These are phyloP conservation scores for Scaptomyza montana DNA, from an alignment of 1,140 invertebrate species.

Conservation along the genomic window DNA sequence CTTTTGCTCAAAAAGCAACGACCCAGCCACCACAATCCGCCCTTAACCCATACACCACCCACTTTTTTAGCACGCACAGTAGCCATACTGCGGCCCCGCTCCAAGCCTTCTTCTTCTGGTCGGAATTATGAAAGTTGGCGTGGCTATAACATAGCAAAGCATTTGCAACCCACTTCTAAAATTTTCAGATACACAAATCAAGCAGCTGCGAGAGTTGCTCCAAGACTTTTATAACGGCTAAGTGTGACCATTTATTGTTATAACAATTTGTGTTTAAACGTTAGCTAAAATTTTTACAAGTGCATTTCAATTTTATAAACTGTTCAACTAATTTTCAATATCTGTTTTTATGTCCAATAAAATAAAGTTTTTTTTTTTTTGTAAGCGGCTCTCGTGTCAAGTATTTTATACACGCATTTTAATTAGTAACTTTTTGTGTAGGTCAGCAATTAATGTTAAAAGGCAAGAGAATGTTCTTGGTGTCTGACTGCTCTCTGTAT, in stretches of 20 bases:
- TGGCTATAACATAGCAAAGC: slow-evolving; percentile 22
- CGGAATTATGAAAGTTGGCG: slow-evolving; percentile 45
- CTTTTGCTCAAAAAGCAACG: slow-evolving; percentile 14
- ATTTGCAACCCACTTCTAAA: too few species aligned
- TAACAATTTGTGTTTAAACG: too few species aligned
- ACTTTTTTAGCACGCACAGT: slow-evolving; percentile 20
- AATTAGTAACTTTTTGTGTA: slow-evolving; percentile 71
- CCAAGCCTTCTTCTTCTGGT: slow-evolving; percentile 9
- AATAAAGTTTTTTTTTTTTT: background rate
- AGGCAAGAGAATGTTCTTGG: slow-evolving; percentile 6
- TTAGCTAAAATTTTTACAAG: too few species aligned
- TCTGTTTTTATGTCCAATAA: too few species aligned
- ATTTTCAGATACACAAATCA: slow-evolving; percentile 33
- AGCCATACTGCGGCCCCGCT: slow-evolving; percentile 17
- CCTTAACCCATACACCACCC: background rate
- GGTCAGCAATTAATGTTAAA: slow-evolving; percentile 71
- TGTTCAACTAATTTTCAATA: too few species aligned
- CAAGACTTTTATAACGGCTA: background rate
- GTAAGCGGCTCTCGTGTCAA: slow-evolving; percentile 14
- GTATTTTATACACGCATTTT: slow-evolving; percentile 18
- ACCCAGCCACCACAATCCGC: background rate
- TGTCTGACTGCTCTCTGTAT: background rate
- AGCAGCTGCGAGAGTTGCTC: slow-evolving; percentile 17
- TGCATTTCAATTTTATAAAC: too few species aligned
- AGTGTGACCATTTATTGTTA: too few species aligned